These are phyloP conservation scores for Gallirallus australis DNA, from an alignment of 2,797 vertebrate species.

Conservation along the genomic window DNA sequence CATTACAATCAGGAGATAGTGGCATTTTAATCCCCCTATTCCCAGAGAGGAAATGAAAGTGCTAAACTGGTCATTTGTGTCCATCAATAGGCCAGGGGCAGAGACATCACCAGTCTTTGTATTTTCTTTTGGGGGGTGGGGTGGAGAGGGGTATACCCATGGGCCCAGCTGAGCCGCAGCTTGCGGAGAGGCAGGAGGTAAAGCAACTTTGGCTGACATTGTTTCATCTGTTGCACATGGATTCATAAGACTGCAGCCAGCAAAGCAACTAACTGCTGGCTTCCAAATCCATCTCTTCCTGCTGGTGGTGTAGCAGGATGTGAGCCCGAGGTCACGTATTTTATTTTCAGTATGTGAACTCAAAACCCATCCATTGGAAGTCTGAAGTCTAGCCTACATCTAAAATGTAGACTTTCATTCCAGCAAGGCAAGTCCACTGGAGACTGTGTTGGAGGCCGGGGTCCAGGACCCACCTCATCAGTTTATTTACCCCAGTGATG, in stretches of 20 bases:
- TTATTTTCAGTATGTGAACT: not conserved
- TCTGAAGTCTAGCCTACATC: not conserved
- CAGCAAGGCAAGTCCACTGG: not conserved
- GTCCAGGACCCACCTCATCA: not conserved
- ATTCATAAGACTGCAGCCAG: not conserved
- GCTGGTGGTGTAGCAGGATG: not conserved
- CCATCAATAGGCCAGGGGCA: not conserved
- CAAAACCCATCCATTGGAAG: not conserved
- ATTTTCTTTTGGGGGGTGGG: not conserved
- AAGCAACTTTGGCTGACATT: not conserved
- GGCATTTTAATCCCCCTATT: conserved; percentile 50
- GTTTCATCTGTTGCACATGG: not conserved
- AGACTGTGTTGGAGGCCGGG: not conserved
- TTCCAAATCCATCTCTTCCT: not conserved
- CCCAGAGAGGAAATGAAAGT: conserved; percentile 42
- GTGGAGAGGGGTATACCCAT: not conserved
- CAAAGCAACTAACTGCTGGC: not conserved
- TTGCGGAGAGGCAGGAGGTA: not conserved
- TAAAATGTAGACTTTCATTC: not conserved
- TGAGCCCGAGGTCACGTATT: not conserved
- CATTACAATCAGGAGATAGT: conserved; percentile 29
- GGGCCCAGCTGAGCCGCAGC: not conserved
- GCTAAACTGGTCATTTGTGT: conserved; percentile 22
- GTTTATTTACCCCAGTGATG: not conserved
- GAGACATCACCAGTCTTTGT: not conserved